Conservation (phyloP, 2,797 vertebrate genomes). For the Anableps anableps region DNA sequence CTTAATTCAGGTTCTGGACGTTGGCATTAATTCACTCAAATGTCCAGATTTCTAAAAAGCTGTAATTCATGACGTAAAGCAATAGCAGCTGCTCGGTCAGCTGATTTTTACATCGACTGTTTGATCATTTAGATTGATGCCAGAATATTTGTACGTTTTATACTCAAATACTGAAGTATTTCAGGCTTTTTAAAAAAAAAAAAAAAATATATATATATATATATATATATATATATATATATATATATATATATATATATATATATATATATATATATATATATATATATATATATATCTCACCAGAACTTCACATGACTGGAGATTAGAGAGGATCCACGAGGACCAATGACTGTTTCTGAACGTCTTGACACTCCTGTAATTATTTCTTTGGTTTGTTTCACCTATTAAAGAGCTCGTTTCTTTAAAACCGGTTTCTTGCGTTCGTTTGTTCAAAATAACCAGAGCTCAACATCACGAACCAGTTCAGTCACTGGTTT, state of each 20-base stretch:
- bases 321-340: background rate
- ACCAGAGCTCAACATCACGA: background rate
- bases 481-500: too few relatives aligned
- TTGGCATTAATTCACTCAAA: too few relatives aligned
- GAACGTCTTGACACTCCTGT: background rate
- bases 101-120: background rate
- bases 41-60: background rate
- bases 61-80: background rate
- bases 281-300: too few relatives aligned
- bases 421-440: background rate
- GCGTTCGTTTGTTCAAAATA: background rate
- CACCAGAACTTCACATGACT: background rate
- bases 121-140: background rate
- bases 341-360: background rate
- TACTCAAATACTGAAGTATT: too few relatives aligned
- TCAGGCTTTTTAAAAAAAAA: too few relatives aligned
- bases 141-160: background rate
- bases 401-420: background rate
- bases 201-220: too few relatives aligned
- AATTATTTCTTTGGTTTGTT: background rate
- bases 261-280: too few relatives aligned
- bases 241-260: too few relatives aligned
- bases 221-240: too few relatives aligned
- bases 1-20: background rate
- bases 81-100: too few relatives aligned